Base-by-base conservation (phyloP, 92 coral and sea anemone genomes). In the Epizoanthus rinbou region DNA sequence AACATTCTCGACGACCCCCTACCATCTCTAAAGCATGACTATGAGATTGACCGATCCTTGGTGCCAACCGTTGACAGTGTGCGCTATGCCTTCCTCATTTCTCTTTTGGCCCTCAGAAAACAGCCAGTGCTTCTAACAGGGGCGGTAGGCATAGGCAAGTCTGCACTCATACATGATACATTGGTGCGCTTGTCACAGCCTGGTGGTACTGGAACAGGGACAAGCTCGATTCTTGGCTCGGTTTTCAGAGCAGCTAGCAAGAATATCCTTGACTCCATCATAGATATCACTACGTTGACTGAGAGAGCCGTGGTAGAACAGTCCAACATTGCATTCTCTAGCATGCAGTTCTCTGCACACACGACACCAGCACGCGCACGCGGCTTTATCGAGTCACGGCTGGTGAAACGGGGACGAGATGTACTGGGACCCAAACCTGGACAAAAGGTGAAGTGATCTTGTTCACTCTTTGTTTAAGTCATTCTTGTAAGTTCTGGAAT, bases 41-140 rank as follows among this genome's bases (percentile, higher is more conserved):
- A 31, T 3, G 92, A 93, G 28, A 76, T 89, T 43, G 97, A 92
- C 74, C 93, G 91, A 23, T 89, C 96, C 33, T 89, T 94, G 35
- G 98, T 96, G 6, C 99, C 99, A 17, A 96, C 99, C 7, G 87
- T 90, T 15, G 99, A 96, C 74, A 96, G 98, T 19, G 87, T 94
- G 15, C 91, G 99, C 15, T 94, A 94, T 64, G 93, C 90, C 23
- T 96, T 96, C 64, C 91, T 96, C 17, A 17, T 96, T 22, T 82
- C 98, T 8, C 74, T 96, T 66, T 84, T 96, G 93, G 80, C 91
- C 67, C 76, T 96, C 15, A 90, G 84, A 31, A 89, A 89, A 10
- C 95, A 92, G 39, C 94, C 99, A 24, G 98, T 96, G 64, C 86
- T 96, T 5, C 83, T 96, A 65, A 96, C 98, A 41, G 99, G 99